These are phyloP conservation scores for Etheostoma perlongum DNA, from an alignment of 2,797 vertebrate species.

Conservation along the genomic window DNA sequence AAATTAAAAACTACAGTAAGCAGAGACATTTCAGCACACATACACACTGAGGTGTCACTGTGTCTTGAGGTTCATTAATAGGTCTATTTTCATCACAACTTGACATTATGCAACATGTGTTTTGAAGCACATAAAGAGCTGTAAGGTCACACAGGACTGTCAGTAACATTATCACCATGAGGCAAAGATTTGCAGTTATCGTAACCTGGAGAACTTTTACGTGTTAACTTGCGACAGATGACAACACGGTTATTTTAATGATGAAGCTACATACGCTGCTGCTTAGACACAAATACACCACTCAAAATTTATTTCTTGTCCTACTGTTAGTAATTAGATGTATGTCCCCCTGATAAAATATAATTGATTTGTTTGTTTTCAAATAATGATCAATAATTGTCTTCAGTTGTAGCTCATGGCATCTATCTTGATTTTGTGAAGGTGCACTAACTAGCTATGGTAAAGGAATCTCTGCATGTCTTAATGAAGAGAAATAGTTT, in stretches of 20 bases:
- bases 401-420: not conserved
- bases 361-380: not conserved
- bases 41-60: slow-evolving; percentile 1
- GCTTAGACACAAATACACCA: not conserved
- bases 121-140: slow-evolving; percentile 54
- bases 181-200: slow-evolving; percentile 72
- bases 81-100: slow-evolving; percentile 63
- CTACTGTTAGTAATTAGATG: not conserved
- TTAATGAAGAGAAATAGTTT: not conserved
- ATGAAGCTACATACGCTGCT: not conserved
- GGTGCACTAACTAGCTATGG: not conserved
- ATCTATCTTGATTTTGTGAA: not conserved
- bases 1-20: not conserved
- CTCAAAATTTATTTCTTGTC: not conserved
- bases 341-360: not conserved
- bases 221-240: slow-evolving; percentile 49
- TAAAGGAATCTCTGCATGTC: not conserved
- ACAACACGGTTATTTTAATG: slow-evolving; percentile 23
- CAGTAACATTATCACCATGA: slow-evolving; percentile 73
- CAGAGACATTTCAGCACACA: not conserved
- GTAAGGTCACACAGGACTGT: slow-evolving; percentile 55
- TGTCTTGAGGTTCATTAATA: slow-evolving; percentile 16
- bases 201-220: slow-evolving; percentile 58
- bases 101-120: slow-evolving; percentile 47
- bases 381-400: not conserved